phyloP scores from a whole-genome alignment of 2,888 invertebrate species.

The Sthenelais limicola region DNA sequence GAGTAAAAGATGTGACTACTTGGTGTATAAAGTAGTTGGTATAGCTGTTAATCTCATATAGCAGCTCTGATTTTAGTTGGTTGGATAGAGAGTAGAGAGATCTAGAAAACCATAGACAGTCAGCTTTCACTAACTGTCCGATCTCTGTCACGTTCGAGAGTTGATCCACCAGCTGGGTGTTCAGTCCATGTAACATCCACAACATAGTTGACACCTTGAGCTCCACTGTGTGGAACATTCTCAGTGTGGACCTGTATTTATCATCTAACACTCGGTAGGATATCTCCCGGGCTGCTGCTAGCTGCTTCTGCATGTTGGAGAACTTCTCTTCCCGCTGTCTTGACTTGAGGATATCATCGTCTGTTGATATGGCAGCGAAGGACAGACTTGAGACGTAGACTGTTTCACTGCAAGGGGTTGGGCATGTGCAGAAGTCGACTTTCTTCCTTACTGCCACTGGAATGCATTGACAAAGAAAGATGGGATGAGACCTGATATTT shows the following conservation, averaged over 20 bases:
- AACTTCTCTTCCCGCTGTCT: conserved; percentile 18
- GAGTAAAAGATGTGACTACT: conserved; percentile 9
- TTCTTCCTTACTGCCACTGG: conserved; percentile 14
- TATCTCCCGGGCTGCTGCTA: conserved; percentile 21
- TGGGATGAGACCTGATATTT: too few relatives aligned
- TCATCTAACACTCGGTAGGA: conserved; percentile 28
- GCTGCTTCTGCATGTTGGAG: background rate
- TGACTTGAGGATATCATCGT: conserved; percentile 32
- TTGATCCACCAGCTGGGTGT: conserved; percentile 20
- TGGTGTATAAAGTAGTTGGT: conserved; percentile 20
- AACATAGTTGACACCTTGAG: conserved; percentile 5
- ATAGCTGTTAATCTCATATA: background rate
- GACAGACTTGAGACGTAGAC: conserved; percentile 40
- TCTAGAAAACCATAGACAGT: conserved; percentile 22
- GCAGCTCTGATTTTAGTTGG: background rate
- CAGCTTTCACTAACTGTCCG: background rate
- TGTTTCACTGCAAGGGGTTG: conserved; percentile 32
- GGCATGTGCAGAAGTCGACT: conserved; percentile 15
- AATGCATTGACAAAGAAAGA: too few relatives aligned
- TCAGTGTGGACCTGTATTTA: conserved; percentile 25
- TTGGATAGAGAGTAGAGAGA: background rate
- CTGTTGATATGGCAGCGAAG: conserved; percentile 22
- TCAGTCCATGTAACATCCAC: background rate
- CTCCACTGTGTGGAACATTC: conserved; percentile 32
- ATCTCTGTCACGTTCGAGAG: conserved; percentile 6